Evolutionary conservation across 2,797 vertebrate genomes (phyloP).

Genomic region (Pagetopsis macropterus): DNA sequence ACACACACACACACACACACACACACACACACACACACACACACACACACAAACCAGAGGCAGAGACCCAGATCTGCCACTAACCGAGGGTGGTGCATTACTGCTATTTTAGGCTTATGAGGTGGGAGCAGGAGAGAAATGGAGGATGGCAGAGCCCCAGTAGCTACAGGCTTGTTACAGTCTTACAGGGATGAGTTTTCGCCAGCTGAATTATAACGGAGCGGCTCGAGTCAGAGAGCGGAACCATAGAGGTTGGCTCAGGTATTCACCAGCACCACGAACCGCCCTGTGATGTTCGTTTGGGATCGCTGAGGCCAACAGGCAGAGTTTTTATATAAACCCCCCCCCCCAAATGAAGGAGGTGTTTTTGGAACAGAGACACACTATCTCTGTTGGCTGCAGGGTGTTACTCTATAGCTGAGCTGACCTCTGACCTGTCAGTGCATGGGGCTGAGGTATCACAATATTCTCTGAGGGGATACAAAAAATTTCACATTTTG

Average conservation of each 20-base stretch:
- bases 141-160: slow-evolving; percentile 74
- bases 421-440: slow-evolving; percentile 32
- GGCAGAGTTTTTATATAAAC: slow-evolving; percentile 6
- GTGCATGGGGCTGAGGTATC: background rate
- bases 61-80: slow-evolving; percentile 79
- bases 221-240: slow-evolving; percentile 55
- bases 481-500: slow-evolving; percentile 8
- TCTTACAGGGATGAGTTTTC: slow-evolving; percentile 62
- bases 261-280: slow-evolving; percentile 43
- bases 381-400: slow-evolving; percentile 9
- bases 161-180: slow-evolving; percentile 70
- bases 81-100: slow-evolving; percentile 80
- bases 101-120: slow-evolving; percentile 81
- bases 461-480: slow-evolving; percentile 4
- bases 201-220: slow-evolving; percentile 68
- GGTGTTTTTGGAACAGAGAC: slow-evolving; percentile 24
- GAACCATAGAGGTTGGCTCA: slow-evolving; percentile 36
- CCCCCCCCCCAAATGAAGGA: background rate
- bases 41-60: slow-evolving; percentile 54
- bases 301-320: slow-evolving; percentile 23
- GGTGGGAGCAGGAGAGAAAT: slow-evolving; percentile 71
- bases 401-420: slow-evolving; percentile 21
- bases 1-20: slow-evolving; percentile 39
- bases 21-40: slow-evolving; percentile 38
- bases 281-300: slow-evolving; percentile 18